These are phyloP conservation scores for Drosophila formosana DNA, from an alignment of 2,888 invertebrate genomes.

Conservation along the genomic window DNA sequence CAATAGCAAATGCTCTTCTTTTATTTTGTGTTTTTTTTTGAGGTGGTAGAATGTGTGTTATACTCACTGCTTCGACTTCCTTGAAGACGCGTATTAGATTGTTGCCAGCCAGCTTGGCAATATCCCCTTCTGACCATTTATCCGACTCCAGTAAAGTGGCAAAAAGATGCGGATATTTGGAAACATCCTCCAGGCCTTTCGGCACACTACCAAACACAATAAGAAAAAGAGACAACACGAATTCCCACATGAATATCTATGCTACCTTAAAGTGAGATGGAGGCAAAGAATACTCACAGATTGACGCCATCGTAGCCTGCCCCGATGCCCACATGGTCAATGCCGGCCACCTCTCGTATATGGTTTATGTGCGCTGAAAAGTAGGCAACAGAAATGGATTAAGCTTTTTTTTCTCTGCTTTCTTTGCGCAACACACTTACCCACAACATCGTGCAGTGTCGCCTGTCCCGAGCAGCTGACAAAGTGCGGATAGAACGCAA, in stretches of 20 bases:
- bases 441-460: slow-evolving; percentile 87
- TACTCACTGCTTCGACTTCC: slow-evolving; percentile 91
- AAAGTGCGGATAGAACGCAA: slow-evolving; percentile 88
- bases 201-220: slow-evolving; percentile 86
- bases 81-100: slow-evolving; percentile 93
- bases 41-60: background rate
- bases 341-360: slow-evolving; percentile 93
- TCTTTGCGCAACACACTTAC: slow-evolving; percentile 83
- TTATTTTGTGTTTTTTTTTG: too few species aligned
- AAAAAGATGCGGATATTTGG: slow-evolving; percentile 93
- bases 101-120: slow-evolving; percentile 92
- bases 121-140: slow-evolving; percentile 92
- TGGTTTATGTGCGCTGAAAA: slow-evolving; percentile 94
- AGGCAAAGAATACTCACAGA: slow-evolving; percentile 89
- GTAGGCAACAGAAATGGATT: slow-evolving; percentile 11
- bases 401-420: background rate
- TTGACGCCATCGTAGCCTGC: slow-evolving; percentile 96
- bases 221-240: slow-evolving; percentile 14
- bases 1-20: slow-evolving; percentile 24
- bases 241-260: background rate
- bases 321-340: slow-evolving; percentile 94
- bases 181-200: slow-evolving; percentile 93
- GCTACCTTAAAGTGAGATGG: background rate
- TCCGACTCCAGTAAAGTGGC: slow-evolving; percentile 93
- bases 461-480: slow-evolving; percentile 87